A percentile compares a stretch with the other conserved stretches of the same genome.
Evolutionary conservation across 2,888 invertebrate genomes (phyloP).

Genomic region (Phalangium opilio): DNA sequence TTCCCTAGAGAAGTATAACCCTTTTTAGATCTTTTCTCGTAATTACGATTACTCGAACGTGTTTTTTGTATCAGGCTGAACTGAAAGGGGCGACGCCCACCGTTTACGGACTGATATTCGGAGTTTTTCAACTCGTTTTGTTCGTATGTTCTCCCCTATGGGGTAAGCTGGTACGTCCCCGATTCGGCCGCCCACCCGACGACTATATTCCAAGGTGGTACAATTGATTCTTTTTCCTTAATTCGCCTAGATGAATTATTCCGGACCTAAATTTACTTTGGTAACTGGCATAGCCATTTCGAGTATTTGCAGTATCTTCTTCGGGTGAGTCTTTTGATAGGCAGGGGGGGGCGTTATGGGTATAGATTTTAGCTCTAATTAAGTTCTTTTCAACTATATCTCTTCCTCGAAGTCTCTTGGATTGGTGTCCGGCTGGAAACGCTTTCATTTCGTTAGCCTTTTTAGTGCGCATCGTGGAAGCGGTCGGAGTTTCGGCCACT

Average conservation of each 20-base stretch:
- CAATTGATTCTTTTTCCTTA: too few species aligned
- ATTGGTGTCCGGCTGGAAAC: conserved; percentile 34
- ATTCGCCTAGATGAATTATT: too few species aligned
- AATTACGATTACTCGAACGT: too few species aligned
- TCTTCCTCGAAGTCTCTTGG: conserved; percentile 22
- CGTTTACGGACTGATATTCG: conserved; percentile 73
- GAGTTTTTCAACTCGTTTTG: conserved; percentile 65
- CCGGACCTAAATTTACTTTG: conserved; percentile 52
- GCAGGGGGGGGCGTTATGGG: too few species aligned
- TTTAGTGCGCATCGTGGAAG: conserved; percentile 59
- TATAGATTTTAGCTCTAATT: too few species aligned
- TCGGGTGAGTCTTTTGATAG: conserved; percentile 43
- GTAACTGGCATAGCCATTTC: conserved; percentile 68
- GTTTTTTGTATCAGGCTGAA: conserved; percentile 7
- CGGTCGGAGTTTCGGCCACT: conserved; percentile 73
- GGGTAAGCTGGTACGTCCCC: conserved; percentile 49
- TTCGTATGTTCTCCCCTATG: conserved; percentile 66
- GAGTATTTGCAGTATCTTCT: conserved; percentile 63
- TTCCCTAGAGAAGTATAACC: too few species aligned
- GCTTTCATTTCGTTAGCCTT: conserved; percentile 63
- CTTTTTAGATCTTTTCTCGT: too few species aligned
- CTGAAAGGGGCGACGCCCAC: conserved; percentile 39
- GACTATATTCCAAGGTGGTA: too few species aligned
- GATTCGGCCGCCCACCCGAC: too few species aligned
- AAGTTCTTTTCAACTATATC: too few species aligned